Evolutionary conservation across 2,113 vertebrate species (phyloP), one percentile per base, ranked within the genome.

Genomic region (Macrotis lagotis): DNA sequence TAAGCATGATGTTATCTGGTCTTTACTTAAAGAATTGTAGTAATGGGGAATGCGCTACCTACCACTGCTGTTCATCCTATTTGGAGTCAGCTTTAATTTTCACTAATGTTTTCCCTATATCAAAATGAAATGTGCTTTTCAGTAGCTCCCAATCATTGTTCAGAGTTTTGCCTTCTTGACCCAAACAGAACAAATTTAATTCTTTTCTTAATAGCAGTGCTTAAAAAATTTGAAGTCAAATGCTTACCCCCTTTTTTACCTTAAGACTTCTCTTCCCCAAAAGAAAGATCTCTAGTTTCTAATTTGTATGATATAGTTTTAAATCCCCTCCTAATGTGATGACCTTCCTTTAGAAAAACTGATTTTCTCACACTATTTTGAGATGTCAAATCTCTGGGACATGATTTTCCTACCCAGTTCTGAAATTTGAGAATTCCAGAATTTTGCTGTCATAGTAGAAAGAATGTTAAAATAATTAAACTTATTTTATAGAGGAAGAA

Each of bases 161-260:
- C 8, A 6, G 6, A 74, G 1, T n/a, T 74, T 74, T 74, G 37
- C n/a, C 66, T 74, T 74, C 37, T 74, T 74, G 16, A 5, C 2
- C 7, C 37, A 74, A 74, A 19, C 37, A 74, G 37, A 74, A 74
- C 4, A 74, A 74, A 37, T 66, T 37, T 37, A 37, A 37, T 66
- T 14, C 55, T 66, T 66, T 53, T 53, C 8, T 26, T 24, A 53
- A 53, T 25, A 25, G 25, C 25, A 53, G 25, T 7, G 25, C 52
- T 26, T 53, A 3, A 74, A 22, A n/a, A 19, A 74, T n/a, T 74
- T 74, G 37, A 74, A n/a, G 66, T n/a, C 16, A 74, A n/a, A 74
- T n/a, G n/a, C 0, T 16, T 66, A 16, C 14, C 16, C 31, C 0
- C 37, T 7, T n/a, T 74, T n/a, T 1, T 0, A 1, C 4, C 37